Percentiles rank a stretch among this genome's conserved stretches.
Conservation (phyloP, 2,888 invertebrate genomes). For the Yponomeuta malinellus region DNA sequence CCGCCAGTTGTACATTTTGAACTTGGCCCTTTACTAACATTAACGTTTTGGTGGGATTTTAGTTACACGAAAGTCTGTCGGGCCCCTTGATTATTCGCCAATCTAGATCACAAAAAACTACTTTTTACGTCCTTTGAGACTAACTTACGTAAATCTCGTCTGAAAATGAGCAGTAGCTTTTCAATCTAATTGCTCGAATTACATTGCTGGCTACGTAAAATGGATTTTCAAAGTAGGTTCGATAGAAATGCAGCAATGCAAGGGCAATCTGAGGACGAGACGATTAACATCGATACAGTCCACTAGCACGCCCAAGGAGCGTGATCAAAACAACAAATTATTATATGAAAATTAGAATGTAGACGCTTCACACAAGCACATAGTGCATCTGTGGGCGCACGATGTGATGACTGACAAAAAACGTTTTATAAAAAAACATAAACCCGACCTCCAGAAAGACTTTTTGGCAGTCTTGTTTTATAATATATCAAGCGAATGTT, state of each 20-base stretch:
- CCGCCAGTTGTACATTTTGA: too few relatives aligned
- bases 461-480: too few relatives aligned
- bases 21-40: too few relatives aligned
- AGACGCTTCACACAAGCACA: constrained; percentile 13
- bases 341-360: constrained; percentile 17
- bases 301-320: constrained; percentile 30
- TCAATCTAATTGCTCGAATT: neutral
- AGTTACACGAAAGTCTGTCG: too few relatives aligned
- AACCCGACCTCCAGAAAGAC: too few relatives aligned
- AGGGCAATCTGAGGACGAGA: neutral
- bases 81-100: neutral
- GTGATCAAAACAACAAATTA: constrained; percentile 28
- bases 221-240: too few relatives aligned
- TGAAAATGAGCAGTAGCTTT: too few relatives aligned
- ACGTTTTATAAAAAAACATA: too few relatives aligned
- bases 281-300: neutral
- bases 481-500: too few relatives aligned
- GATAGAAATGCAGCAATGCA: neutral
- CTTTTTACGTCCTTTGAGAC: constrained; percentile 28
- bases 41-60: too few relatives aligned
- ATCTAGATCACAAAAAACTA: constrained; percentile 45
- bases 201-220: neutral
- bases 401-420: constrained; percentile 9
- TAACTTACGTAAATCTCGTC: constrained; percentile 25
- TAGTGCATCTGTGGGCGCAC: constrained; percentile 9